Percentiles rank a stretch among this genome's conserved stretches.
Conservation (phyloP, 2,888 invertebrate genomes). For the Erebia epiphron region DNA sequence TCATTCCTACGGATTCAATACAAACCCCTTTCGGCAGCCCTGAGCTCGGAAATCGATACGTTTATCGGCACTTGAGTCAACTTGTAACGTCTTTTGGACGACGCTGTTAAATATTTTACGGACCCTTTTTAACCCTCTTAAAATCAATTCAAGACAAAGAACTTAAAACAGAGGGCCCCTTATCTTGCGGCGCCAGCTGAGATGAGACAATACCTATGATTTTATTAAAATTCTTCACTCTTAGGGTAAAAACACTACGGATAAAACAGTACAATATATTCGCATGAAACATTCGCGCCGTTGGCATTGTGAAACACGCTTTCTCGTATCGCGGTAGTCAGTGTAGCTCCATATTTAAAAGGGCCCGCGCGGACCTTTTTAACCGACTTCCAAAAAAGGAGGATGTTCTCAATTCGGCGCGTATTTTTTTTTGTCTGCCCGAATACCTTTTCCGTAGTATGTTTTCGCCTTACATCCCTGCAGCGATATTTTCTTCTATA, state of each 20-base stretch:
- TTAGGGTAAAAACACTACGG: too few relatives aligned
- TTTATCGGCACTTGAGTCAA: conserved; percentile 49
- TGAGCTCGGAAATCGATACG: conserved; percentile 34
- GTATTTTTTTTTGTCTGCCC: too few relatives aligned
- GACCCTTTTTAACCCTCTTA: conserved; percentile 48
- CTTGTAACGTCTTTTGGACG: conserved; percentile 50
- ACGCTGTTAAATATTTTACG: conserved; percentile 67
- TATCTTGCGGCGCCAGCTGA: conserved; percentile 69
- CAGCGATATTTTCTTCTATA: conserved; percentile 15
- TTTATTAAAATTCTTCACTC: conserved; percentile 41
- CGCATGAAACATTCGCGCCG: too few relatives aligned
- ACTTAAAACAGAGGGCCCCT: conserved; percentile 69
- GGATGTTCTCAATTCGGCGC: too few relatives aligned
- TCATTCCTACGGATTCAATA: conserved; percentile 28
- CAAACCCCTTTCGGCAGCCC: conserved; percentile 28
- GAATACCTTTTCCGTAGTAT: too few relatives aligned
- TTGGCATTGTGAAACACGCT: too few relatives aligned
- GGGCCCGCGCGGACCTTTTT: too few relatives aligned
- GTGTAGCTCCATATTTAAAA: too few relatives aligned
- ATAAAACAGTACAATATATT: too few relatives aligned
- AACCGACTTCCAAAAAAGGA: too few relatives aligned
- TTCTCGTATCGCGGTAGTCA: too few relatives aligned
- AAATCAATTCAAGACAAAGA: conserved; percentile 71
- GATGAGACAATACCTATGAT: conserved; percentile 56
- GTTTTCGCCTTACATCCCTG: conserved; percentile 9